These are phyloP conservation scores for Zingel zingel DNA, from an alignment of 2,113 vertebrate genomes.

Conservation along the genomic window DNA sequence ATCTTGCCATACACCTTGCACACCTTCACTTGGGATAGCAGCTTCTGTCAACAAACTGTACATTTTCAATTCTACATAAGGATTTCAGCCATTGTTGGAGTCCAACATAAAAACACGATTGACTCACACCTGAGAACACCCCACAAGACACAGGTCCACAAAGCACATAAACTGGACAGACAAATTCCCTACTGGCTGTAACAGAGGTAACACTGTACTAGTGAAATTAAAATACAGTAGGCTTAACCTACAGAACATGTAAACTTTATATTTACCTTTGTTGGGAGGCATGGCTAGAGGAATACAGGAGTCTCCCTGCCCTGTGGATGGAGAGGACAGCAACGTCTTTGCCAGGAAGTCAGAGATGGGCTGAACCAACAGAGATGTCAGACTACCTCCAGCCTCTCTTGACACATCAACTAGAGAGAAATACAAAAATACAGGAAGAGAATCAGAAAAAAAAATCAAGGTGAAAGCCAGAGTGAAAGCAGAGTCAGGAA, in stretches of 20 bases:
- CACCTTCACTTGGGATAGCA: not conserved
- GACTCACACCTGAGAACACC: not conserved
- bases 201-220: not conserved
- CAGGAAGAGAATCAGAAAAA: not conserved
- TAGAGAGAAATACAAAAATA: slow-evolving; percentile 47
- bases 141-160: not conserved
- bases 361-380: slow-evolving; percentile 94
- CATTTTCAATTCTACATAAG: not conserved
- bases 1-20: not conserved
- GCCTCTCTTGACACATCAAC: slow-evolving; percentile 84
- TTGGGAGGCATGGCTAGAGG: slow-evolving; percentile 81
- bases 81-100: not conserved
- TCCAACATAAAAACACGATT: not conserved
- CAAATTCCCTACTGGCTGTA: not conserved
- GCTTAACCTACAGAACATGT: not conserved
- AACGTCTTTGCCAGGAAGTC: slow-evolving; percentile 86
- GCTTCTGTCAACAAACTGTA: not conserved
- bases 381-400: slow-evolving; percentile 82
- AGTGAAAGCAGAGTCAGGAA: not conserved
- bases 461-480: not conserved
- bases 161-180: not conserved
- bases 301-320: slow-evolving; percentile 77
- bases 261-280: slow-evolving; percentile 81
- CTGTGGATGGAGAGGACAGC: slow-evolving; percentile 68
- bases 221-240: not conserved